A percentile compares a stretch with the other conserved stretches of the same genome.
phyloP scores from a whole-genome alignment of 1,140 invertebrate genomes.

The Zaprionus davidi region DNA sequence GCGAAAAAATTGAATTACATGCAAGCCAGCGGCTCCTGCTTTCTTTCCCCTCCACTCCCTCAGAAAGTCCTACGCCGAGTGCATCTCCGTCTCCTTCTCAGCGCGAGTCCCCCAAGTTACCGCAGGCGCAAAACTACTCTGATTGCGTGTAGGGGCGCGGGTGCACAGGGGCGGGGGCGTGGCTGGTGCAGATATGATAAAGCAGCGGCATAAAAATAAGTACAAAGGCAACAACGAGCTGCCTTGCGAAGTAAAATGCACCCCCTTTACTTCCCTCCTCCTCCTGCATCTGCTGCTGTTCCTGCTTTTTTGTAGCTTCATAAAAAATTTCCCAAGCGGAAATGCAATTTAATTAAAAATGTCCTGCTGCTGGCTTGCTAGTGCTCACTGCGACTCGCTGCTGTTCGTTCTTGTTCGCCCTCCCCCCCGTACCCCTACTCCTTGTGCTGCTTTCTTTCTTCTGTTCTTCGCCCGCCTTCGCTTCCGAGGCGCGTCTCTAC shows the following conservation, averaged over 20 bases:
- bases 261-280: constrained; percentile 4
- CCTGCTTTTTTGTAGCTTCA: constrained; percentile 74
- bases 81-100: constrained; percentile 20
- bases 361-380: constrained; percentile 67
- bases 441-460: constrained; percentile 11
- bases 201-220: constrained; percentile 75
- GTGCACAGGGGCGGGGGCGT: constrained; percentile 35
- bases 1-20: constrained; percentile 77
- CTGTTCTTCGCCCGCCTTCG: constrained; percentile 7
- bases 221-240: constrained; percentile 61
- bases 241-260: constrained; percentile 56
- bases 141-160: constrained; percentile 60
- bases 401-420: constrained; percentile 13
- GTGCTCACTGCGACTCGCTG: constrained; percentile 15
- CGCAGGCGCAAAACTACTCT: constrained; percentile 79
- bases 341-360: constrained; percentile 83
- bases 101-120: constrained; percentile 48
- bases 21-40: constrained; percentile 53
- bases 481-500: constrained; percentile 35
- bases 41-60: constrained; percentile 8
- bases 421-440: not conserved
- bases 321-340: constrained; percentile 82
- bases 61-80: not conserved
- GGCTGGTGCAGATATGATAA: constrained; percentile 64
- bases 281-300: constrained; percentile 50